Evolutionary conservation across 2,113 vertebrate species (phyloP).

Genomic region (Aptenodytes patagonicus): DNA sequence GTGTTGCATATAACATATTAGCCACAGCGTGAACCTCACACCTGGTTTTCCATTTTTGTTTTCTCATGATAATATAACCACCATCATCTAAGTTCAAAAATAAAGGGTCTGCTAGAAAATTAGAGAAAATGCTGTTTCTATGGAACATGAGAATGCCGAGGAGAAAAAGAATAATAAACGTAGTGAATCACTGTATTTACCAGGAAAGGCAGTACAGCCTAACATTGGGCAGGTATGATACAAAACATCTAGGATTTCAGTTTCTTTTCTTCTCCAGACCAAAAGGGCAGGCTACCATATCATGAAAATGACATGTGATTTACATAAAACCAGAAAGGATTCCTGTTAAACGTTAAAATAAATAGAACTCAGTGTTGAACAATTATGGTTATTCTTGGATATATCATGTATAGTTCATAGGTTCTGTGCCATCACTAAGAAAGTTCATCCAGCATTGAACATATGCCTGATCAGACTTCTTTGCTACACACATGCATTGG

Average conservation of each 20-base stretch:
- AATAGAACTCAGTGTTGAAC: not conserved
- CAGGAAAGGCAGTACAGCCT: not conserved
- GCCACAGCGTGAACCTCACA: not conserved
- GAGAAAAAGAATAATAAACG: not conserved
- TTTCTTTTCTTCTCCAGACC: not conserved
- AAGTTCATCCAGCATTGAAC: not conserved
- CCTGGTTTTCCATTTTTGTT: not conserved
- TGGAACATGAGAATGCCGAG: fast-evolving
- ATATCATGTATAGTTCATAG: not conserved
- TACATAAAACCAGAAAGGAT: not conserved
- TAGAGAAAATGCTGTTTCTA: not conserved
- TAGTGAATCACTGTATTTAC: not conserved
- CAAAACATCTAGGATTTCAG: not conserved
- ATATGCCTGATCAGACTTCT: not conserved
- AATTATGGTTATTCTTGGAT: not conserved
- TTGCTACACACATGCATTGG: not conserved
- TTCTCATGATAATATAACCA: not conserved
- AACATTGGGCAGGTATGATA: not conserved
- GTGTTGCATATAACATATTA: not conserved
- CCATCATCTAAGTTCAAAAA: not conserved
- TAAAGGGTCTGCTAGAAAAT: not conserved
- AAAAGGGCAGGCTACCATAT: not conserved
- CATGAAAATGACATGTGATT: not conserved
- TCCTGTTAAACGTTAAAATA: not conserved
- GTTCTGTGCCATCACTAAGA: not conserved